Evolutionary conservation across 1,140 invertebrate genomes (phyloP).

Genomic region (Teleogryllus occipitalis): DNA sequence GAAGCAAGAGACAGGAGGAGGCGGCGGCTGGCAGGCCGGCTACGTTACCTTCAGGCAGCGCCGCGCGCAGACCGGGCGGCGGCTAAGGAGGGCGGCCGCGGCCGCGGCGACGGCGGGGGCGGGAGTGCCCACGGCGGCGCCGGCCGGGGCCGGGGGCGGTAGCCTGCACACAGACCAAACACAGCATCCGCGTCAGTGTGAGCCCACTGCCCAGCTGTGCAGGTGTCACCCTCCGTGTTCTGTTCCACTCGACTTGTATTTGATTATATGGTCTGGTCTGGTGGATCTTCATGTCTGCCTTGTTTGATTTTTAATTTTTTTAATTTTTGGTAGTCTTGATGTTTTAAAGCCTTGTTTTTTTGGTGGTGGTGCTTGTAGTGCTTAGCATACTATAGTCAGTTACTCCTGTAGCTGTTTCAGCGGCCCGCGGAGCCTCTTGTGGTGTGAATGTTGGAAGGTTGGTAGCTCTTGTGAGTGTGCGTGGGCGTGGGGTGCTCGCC

Average conservation of each 20-base stretch:
- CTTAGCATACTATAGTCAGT: not conserved
- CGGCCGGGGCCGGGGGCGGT: no score
- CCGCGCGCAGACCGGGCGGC: no score
- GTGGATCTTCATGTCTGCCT: not conserved
- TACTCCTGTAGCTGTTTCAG: not conserved
- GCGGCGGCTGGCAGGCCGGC: not conserved
- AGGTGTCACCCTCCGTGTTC: not conserved
- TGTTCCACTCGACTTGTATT: not conserved
- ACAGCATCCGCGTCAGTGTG: not conserved
- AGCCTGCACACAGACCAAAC: conserved; percentile 3
- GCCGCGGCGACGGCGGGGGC: not conserved
- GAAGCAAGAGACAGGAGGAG: not conserved
- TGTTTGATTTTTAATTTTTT: not conserved
- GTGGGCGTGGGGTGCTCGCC: not conserved
- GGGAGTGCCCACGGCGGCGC: no score
- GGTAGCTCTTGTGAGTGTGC: conserved; percentile 3
- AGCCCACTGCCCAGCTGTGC: not conserved
- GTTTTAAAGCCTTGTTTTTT: not conserved
- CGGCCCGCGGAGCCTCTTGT: not conserved
- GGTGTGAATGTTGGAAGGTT: conserved; percentile 1
- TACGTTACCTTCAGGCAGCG: not conserved
- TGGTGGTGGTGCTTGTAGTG: not conserved
- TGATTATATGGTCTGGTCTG: not conserved
- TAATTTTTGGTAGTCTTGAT: not conserved
- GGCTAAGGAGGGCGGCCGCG: not conserved